phyloP scores from a whole-genome alignment of 2,888 invertebrate genomes.

The Nemoura dubitans region DNA sequence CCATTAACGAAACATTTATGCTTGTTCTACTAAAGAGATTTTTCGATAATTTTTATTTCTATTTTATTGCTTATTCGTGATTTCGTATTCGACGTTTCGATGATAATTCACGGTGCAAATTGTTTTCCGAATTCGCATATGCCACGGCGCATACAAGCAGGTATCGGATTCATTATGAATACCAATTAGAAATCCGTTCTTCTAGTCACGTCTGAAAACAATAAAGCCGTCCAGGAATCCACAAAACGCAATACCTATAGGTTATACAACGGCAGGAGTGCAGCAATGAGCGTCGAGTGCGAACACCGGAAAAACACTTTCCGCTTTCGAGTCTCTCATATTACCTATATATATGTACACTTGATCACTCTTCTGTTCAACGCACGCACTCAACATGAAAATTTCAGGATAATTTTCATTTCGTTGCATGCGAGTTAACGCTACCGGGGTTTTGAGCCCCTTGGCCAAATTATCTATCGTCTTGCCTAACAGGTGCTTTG shows the following conservation, averaged over 20 bases:
- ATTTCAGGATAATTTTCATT: neutral
- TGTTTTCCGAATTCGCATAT: neutral
- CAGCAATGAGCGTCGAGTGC: neutral
- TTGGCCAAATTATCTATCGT: neutral
- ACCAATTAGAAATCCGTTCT: neutral
- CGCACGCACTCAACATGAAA: neutral
- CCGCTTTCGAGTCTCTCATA: neutral
- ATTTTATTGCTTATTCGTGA: conserved; percentile 2
- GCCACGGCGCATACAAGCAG: neutral
- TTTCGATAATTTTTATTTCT: neutral
- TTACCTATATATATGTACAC: too few species aligned
- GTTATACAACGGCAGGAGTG: too few species aligned
- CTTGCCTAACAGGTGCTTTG: neutral
- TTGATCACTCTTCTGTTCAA: neutral
- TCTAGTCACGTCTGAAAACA: conserved; percentile 7
- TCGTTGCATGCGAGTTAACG: neutral
- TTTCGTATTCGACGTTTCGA: neutral
- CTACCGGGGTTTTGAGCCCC: neutral
- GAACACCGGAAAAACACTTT: neutral
- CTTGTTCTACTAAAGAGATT: neutral
- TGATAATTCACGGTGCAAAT: neutral
- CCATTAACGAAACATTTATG: neutral
- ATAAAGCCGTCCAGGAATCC: conserved; percentile 5
- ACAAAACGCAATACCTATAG: neutral
- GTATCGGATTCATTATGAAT: conserved; percentile 12